These are phyloP conservation scores for Caenorhabditis sulstoni DNA, from an alignment of 2,888 invertebrate genomes.

Conservation along the genomic window DNA sequence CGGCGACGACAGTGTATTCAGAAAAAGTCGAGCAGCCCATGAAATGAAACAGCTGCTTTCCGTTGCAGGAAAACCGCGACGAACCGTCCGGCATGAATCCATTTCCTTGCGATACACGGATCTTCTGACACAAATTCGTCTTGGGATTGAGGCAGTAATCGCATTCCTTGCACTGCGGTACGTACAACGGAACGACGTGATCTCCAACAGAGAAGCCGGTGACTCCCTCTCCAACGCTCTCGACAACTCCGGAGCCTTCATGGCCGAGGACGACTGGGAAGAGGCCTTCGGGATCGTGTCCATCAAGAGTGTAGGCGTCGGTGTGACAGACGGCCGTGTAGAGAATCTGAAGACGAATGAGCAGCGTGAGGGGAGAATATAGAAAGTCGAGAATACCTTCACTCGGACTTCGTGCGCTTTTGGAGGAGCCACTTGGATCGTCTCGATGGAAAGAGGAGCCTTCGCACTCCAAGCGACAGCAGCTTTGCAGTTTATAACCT, in stretches of 20 bases:
- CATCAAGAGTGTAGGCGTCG: conserved; percentile 87
- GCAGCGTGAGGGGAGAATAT: neutral
- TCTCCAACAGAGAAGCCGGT: conserved; percentile 90
- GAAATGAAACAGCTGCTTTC: conserved; percentile 89
- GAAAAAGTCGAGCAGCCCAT: conserved; percentile 95
- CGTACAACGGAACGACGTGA: conserved; percentile 96
- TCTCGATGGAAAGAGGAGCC: conserved; percentile 91
- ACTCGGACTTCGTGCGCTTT: conserved; percentile 89
- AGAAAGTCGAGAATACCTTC: conserved; percentile 80
- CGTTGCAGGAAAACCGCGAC: conserved; percentile 87
- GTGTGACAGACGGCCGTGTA: conserved; percentile 93
- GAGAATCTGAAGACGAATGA: conserved; percentile 85
- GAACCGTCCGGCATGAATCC: conserved; percentile 95
- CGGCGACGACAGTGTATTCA: conserved; percentile 94
- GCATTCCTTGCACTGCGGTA: conserved; percentile 96
- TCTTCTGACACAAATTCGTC: conserved; percentile 96
- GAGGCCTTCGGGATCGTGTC: conserved; percentile 91
- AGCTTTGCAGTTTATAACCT: conserved; percentile 91
- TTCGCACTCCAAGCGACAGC: conserved; percentile 97
- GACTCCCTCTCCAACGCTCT: conserved; percentile 94
- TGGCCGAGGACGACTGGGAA: conserved; percentile 96
- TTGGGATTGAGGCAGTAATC: conserved; percentile 95
- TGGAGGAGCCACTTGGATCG: conserved; percentile 94
- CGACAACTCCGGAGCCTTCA: conserved; percentile 95
- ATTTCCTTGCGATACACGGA: conserved; percentile 86